phyloP scores from a whole-genome alignment of 1,140 invertebrate species.

The Bombus affinis region DNA sequence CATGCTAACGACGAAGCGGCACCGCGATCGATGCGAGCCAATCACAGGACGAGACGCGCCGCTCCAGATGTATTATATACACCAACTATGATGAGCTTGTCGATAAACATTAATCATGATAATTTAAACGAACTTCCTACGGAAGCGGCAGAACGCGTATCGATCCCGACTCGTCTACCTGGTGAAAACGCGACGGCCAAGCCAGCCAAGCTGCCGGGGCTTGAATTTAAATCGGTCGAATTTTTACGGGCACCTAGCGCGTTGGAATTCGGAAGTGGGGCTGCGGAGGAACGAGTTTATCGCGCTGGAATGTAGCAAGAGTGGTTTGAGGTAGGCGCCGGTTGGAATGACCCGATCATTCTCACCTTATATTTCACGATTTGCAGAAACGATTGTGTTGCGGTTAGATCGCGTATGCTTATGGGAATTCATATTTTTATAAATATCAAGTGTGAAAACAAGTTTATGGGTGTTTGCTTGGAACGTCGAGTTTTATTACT shows the following conservation, averaged over 20 bases:
- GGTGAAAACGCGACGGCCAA: neutral
- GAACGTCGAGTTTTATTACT: too few relatives aligned
- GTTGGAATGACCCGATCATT: neutral
- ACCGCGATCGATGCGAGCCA: constrained; percentile 57
- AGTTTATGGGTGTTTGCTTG: too few relatives aligned
- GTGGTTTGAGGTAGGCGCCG: neutral
- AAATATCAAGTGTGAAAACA: too few relatives aligned
- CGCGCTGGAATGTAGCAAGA: neutral
- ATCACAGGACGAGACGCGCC: constrained; percentile 43
- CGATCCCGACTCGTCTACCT: constrained; percentile 20
- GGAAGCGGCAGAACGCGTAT: constrained; percentile 26
- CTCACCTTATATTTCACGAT: neutral
- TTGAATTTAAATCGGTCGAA: constrained; percentile 33
- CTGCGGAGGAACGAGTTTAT: neutral
- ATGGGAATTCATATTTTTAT: neutral
- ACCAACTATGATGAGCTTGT: constrained; percentile 50
- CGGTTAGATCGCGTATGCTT: too few relatives aligned
- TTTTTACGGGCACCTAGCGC: neutral
- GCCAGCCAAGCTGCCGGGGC: neutral
- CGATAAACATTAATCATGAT: constrained; percentile 63
- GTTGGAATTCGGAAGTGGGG: neutral
- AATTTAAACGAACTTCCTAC: constrained; percentile 59
- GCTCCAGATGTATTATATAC: constrained; percentile 57
- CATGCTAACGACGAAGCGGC: constrained; percentile 57
- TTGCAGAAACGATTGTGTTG: neutral